A percentile compares a stretch with the other conserved stretches of the same genome.
Evolutionary conservation across 2,797 vertebrate species (phyloP).

Genomic region (Allobates femoralis): DNA sequence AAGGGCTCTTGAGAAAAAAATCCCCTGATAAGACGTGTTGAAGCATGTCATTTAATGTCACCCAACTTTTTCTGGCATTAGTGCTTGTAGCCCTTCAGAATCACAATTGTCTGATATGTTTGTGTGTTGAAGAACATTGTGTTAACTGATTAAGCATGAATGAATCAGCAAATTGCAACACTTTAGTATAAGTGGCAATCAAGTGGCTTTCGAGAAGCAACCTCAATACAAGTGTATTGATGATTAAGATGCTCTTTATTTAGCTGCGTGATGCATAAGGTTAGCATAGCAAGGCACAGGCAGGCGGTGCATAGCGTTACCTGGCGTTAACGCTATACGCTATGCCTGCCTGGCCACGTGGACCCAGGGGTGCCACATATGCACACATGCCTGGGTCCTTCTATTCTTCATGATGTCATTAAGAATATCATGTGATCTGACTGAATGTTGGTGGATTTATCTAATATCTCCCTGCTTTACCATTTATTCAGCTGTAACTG

Average conservation of each 20-base stretch:
- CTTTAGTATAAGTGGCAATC: constrained; percentile 50
- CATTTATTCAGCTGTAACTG: no score
- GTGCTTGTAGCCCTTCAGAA: constrained; percentile 20
- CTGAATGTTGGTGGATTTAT: no score
- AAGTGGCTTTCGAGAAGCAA: constrained; percentile 34
- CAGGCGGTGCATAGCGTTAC: no score
- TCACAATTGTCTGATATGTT: constrained; percentile 32
- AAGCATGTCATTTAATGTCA: constrained; percentile 35
- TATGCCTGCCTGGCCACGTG: no score
- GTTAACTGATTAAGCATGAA: constrained; percentile 49
- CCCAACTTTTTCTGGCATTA: constrained; percentile 38
- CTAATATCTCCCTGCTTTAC: no score
- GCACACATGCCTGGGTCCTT: no score
- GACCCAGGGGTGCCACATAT: no score
- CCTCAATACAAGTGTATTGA: constrained; percentile 4
- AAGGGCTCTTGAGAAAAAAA: constrained; percentile 20
- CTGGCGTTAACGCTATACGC: no score
- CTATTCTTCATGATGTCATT: no score
- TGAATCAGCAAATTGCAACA: constrained; percentile 53
- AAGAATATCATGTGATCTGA: no score
- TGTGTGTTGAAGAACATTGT: constrained; percentile 44
- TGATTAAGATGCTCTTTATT: constrained; percentile 6
- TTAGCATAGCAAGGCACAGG: no score
- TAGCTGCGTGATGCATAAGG: no score
- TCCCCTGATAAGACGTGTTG: constrained; percentile 42